phyloP scores from a whole-genome alignment of 2,113 vertebrate genomes.

The Aphelocoma coerulescens region DNA sequence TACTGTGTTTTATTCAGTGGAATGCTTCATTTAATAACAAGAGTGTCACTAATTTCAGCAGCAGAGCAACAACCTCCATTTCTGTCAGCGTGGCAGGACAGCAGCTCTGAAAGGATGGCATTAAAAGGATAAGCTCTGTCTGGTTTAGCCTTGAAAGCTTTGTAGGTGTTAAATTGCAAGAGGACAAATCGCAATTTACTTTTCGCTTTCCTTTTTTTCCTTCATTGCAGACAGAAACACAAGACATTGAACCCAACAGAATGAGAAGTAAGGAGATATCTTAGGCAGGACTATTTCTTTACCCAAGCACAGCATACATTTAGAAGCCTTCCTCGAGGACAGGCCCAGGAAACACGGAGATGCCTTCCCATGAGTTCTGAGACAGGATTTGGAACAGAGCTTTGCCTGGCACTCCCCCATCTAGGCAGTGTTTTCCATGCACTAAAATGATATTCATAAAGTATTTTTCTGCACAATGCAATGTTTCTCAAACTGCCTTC shows the following conservation, averaged over 20 bases:
- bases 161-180: not conserved
- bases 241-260: not conserved
- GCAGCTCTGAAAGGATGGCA: not conserved
- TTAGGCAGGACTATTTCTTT: not conserved
- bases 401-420: not conserved
- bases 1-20: not conserved
- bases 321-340: not conserved
- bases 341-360: not conserved
- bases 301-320: not conserved
- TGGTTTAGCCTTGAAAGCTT: not conserved
- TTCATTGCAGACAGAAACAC: not conserved
- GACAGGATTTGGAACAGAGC: not conserved
- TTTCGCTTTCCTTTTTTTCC: not conserved
- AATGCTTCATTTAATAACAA: not conserved
- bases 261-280: not conserved
- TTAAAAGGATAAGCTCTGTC: not conserved
- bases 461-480: not conserved
- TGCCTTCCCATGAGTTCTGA: not conserved
- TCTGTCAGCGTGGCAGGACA: not conserved
- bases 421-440: not conserved
- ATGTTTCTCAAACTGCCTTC: not conserved
- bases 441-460: not conserved
- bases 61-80: not conserved
- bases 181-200: not conserved
- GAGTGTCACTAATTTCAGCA: not conserved